phyloP scores from a whole-genome alignment of 2,888 invertebrate species.

The Serrognathus titanus region DNA sequence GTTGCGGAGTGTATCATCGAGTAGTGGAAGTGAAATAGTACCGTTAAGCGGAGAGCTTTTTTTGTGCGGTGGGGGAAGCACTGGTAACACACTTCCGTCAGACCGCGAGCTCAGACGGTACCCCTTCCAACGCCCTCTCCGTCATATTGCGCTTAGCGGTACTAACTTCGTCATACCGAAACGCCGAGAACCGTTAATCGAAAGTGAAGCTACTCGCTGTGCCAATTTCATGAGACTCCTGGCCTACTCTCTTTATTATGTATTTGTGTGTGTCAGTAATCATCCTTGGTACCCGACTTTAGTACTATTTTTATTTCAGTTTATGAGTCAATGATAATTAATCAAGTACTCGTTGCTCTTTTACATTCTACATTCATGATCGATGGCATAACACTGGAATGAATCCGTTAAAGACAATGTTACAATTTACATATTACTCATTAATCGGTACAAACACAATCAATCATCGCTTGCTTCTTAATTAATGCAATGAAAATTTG shows the following conservation, averaged over 20 bases:
- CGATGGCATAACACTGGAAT: no score
- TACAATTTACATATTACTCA: no score
- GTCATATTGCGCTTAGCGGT: slow-evolving; percentile 30
- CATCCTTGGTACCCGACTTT: no score
- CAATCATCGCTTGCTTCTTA: no score
- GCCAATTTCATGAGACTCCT: slow-evolving; percentile 19
- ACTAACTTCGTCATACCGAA: slow-evolving; percentile 27
- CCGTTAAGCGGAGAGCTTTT: slow-evolving; percentile 36
- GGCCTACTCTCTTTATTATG: slow-evolving; percentile 16
- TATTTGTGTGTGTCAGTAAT: background rate
- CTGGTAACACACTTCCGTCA: slow-evolving; percentile 39
- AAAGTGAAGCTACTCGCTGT: slow-evolving; percentile 19
- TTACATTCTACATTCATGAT: no score
- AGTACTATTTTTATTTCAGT: no score
- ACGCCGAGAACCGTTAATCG: slow-evolving; percentile 16
- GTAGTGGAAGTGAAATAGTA: slow-evolving; percentile 40
- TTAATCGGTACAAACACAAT: no score
- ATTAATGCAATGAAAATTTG: no score
- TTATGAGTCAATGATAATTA: no score
- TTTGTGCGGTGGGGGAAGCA: slow-evolving; percentile 24
- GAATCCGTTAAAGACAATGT: no score
- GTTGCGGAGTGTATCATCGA: background rate
- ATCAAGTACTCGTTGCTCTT: no score
- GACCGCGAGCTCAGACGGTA: slow-evolving; percentile 10
- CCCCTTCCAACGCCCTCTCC: slow-evolving; percentile 18